Conservation (phyloP, 2,113 vertebrate genomes). For the Poeciliopsis prolifica region DNA sequence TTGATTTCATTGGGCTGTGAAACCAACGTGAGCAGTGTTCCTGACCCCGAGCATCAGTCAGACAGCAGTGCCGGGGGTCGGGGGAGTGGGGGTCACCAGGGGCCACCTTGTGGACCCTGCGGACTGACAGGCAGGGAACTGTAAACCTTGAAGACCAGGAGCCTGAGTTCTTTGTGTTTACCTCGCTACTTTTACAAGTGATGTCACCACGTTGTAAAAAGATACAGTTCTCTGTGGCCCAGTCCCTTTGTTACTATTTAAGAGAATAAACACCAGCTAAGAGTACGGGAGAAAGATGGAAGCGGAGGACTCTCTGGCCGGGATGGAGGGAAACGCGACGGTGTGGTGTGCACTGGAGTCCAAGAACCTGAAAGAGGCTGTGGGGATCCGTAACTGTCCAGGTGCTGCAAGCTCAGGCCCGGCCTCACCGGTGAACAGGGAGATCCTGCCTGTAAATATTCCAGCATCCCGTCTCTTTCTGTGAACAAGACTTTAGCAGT, state of each 20-base stretch:
- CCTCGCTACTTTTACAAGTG: conserved; percentile 69
- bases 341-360: conserved; percentile 48
- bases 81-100: conserved; percentile 23
- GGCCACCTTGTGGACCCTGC: conserved; percentile 40
- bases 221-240: conserved; percentile 67
- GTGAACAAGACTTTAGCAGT: conserved; percentile 43
- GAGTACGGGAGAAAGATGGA: conserved; percentile 45
- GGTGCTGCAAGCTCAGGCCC: conserved; percentile 61
- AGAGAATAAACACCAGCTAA: conserved; percentile 69
- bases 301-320: conserved; percentile 16
- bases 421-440: conserved; percentile 47
- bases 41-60: conserved; percentile 64
- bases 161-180: conserved; percentile 63
- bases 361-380: conserved; percentile 60
- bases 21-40: conserved; percentile 63
- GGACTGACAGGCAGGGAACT: conserved; percentile 61
- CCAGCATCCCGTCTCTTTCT: conserved; percentile 40
- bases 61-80: conserved; percentile 21
- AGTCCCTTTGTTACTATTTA: conserved; percentile 70
- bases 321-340: conserved; percentile 23
- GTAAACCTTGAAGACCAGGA: conserved; percentile 70
- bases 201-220: conserved; percentile 78
- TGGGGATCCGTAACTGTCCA: conserved; percentile 76
- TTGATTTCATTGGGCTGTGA: conserved; percentile 69
- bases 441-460: conserved; percentile 63